Evolutionary conservation across 2,888 invertebrate genomes (phyloP).

Genomic region (Apodemia duryi): DNA sequence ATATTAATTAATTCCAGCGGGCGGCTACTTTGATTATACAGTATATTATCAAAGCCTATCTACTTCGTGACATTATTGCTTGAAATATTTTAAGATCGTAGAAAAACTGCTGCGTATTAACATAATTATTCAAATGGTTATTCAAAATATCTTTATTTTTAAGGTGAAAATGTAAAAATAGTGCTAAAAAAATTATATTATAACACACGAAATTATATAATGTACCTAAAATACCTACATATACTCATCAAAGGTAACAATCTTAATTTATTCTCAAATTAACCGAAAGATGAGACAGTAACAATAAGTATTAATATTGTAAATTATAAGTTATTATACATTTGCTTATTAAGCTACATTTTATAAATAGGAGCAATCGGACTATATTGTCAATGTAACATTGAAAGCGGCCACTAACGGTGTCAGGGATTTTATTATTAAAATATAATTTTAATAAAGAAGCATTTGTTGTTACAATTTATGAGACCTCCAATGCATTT

Average conservation of each 20-base stretch:
- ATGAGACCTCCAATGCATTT: constrained; percentile 12
- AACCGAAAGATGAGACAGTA: neutral
- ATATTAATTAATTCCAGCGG: too few relatives aligned
- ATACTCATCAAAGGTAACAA: neutral
- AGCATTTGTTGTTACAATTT: constrained; percentile 4
- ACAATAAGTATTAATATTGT: neutral
- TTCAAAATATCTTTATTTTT: neutral
- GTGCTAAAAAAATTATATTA: too few relatives aligned
- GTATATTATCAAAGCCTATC: too few relatives aligned
- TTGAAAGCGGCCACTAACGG: neutral
- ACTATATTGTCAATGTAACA: neutral
- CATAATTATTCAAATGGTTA: too few relatives aligned
- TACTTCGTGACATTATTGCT: too few relatives aligned
- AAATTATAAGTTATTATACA: neutral
- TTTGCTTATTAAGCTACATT: neutral
- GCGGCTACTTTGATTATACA: too few relatives aligned
- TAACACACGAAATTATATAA: too few relatives aligned
- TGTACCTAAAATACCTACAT: too few relatives aligned
- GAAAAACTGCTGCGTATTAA: too few relatives aligned
- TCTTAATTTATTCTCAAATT: neutral
- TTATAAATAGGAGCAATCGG: neutral
- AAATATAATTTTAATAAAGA: constrained; percentile 8
- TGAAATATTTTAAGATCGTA: too few relatives aligned
- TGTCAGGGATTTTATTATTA: constrained; percentile 7
- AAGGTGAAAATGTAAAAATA: neutral